Percentiles rank a stretch among this genome's conserved stretches.
Evolutionary conservation across 2,888 invertebrate genomes (phyloP).

Genomic region (Protula sp.): DNA sequence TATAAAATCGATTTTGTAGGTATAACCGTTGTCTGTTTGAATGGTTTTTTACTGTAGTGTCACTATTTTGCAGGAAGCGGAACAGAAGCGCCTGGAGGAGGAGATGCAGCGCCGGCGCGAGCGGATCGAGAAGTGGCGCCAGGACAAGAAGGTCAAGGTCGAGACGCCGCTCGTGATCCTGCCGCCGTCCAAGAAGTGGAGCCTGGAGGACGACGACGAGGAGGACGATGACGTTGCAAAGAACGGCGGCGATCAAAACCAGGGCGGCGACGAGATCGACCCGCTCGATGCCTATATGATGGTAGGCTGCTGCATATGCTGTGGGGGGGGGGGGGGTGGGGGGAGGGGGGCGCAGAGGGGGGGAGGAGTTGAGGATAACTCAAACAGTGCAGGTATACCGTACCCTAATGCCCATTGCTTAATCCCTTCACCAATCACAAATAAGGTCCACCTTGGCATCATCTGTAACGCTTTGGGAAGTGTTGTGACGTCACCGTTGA

Average conservation of each 20-base stretch:
- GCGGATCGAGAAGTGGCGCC: conserved; percentile 91
- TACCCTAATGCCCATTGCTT: too few relatives aligned
- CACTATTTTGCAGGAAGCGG: conserved; percentile 46
- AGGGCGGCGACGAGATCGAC: conserved; percentile 62
- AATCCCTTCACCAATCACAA: too few relatives aligned
- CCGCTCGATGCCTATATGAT: conserved; percentile 97
- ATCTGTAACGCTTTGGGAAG: too few relatives aligned
- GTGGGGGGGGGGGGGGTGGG: too few relatives aligned
- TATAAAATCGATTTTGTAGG: too few relatives aligned
- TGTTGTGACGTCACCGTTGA: too few relatives aligned
- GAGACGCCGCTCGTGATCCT: conserved; percentile 59
- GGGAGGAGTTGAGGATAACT: background rate
- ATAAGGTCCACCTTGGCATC: too few relatives aligned
- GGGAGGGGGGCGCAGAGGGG: too few relatives aligned
- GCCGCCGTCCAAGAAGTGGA: conserved; percentile 73
- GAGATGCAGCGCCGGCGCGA: conserved; percentile 96
- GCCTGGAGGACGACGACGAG: conserved; percentile 90
- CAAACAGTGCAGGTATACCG: background rate
- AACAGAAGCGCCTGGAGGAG: conserved; percentile 64
- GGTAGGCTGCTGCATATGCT: conserved; percentile 49
- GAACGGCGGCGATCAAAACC: conserved; percentile 28
- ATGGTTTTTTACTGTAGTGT: too few relatives aligned
- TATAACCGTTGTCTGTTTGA: too few relatives aligned
- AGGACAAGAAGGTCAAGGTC: conserved; percentile 84
- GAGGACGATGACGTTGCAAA: conserved; percentile 61